phyloP scores from a whole-genome alignment of 64 coral and sea anemone genomes.

The Pocillopora verrucosa region DNA sequence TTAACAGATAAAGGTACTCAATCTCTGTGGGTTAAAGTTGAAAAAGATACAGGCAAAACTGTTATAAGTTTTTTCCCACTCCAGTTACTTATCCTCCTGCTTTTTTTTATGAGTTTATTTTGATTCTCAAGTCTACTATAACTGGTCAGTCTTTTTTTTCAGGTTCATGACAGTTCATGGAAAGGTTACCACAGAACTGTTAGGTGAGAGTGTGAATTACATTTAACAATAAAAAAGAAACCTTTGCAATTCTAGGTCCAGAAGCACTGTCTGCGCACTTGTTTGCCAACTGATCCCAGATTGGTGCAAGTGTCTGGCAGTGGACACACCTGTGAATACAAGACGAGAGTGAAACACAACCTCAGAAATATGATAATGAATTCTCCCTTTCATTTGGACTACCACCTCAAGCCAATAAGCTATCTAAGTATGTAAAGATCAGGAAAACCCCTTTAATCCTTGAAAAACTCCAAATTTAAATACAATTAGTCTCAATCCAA shows the following conservation, averaged over 20 bases:
- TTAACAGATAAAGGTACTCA: no score
- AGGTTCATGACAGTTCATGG: no score
- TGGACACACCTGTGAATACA: conserved; percentile 62
- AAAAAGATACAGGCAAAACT: no score
- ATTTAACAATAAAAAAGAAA: background rate
- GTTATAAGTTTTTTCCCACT: no score
- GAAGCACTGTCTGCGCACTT: conserved; percentile 81
- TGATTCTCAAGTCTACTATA: background rate
- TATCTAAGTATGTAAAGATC: no score
- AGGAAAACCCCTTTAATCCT: no score
- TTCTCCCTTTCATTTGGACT: no score
- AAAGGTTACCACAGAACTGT: no score
- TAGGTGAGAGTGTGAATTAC: background rate
- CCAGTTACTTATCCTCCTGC: background rate
- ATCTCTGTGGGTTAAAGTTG: no score
- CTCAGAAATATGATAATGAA: background rate
- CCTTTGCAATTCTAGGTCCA: conserved; percentile 88
- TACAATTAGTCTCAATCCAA: no score
- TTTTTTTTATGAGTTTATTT: background rate
- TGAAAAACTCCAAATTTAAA: no score
- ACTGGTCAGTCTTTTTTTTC: background rate
- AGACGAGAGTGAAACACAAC: background rate
- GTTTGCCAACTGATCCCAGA: conserved; percentile 84
- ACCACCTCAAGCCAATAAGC: no score
- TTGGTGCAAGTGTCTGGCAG: conserved; percentile 72